Evolutionary conservation across 2,888 invertebrate genomes (phyloP), one percentile per base, ranked within the genome.

Genomic region (Willowsia nigromaculata): DNA sequence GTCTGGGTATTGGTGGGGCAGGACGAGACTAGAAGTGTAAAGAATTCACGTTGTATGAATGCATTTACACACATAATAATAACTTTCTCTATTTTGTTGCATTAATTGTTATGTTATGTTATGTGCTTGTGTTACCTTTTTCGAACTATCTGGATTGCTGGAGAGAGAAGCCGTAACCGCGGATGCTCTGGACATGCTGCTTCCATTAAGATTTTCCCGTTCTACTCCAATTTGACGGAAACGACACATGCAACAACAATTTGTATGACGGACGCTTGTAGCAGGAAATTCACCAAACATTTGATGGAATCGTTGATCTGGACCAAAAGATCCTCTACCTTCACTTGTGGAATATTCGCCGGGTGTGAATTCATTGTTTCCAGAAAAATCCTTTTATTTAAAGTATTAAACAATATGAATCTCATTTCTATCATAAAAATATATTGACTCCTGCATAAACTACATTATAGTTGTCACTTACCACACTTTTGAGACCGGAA

Each of bases 211-310:
- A n/a, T 25, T 62, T 71, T 88, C 81, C 18, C 30, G 47, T 11
- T 68, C 65, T 15, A 47, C 1, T 18, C 62, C 83, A 68, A 33
- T 15, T 22, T 71, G 25, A 18, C 90, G 76, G 18, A 83, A 87
- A 25, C 80, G 88, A 50, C 91, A 91, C 91, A 91, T 90, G 83
- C 91, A 91, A 47, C 91, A 91, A 30, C 91, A 91, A 18, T 85
- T 88, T 2, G 22, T 15, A 40, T 88, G 88, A 40, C 84, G 50
- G 40, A 18, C 33, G 30, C 2, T 0, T 30, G 50, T 4, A 30
- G 25, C 53, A 25, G 25, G 18, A 4, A n/a, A n/a, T n/a, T n/a
- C n/a, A n/a, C n/a, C n/a, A n/a, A n/a, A n/a, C n/a, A n/a, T n/a
- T n/a, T 15, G 43, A n/a, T 50, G 56, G 30, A 47, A 47, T 22